Evolutionary conservation across 2,113 vertebrate species (phyloP).

Genomic region (Zingel zingel): DNA sequence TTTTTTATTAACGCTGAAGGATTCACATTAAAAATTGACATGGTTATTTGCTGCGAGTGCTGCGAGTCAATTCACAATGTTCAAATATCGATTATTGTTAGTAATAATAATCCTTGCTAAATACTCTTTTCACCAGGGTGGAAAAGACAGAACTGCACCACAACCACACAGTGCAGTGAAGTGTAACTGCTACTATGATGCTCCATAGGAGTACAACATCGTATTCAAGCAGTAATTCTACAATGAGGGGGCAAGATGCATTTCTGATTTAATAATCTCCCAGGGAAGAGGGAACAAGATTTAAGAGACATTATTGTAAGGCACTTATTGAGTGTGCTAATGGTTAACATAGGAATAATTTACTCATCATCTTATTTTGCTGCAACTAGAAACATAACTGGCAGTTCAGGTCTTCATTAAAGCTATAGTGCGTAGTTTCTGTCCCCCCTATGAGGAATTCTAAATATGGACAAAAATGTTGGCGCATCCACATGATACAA

Average conservation of each 20-base stretch:
- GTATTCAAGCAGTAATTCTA: not conserved
- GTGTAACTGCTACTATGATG: slow-evolving; percentile 12
- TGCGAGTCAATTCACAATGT: not conserved
- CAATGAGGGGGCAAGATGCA: not conserved
- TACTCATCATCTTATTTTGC: not conserved
- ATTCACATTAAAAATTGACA: slow-evolving; percentile 11
- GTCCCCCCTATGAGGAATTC: no score
- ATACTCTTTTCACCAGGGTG: slow-evolving; percentile 11
- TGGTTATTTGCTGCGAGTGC: not conserved
- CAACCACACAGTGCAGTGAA: not conserved
- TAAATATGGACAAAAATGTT: no score
- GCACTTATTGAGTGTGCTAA: not conserved
- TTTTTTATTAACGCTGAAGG: not conserved
- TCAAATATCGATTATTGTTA: not conserved
- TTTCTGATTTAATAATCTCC: slow-evolving; percentile 20
- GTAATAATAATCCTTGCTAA: not conserved
- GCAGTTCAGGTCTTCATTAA: not conserved
- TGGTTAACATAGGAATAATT: not conserved
- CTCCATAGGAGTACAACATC: not conserved
- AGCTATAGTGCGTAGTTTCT: not conserved
- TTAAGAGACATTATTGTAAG: slow-evolving; percentile 12
- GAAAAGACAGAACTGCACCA: not conserved
- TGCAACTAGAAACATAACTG: not conserved
- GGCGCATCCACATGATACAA: no score
- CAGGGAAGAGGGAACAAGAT: not conserved